Evolutionary conservation across 2,113 vertebrate species (phyloP).

Genomic region (Ondatra zibethicus): DNA sequence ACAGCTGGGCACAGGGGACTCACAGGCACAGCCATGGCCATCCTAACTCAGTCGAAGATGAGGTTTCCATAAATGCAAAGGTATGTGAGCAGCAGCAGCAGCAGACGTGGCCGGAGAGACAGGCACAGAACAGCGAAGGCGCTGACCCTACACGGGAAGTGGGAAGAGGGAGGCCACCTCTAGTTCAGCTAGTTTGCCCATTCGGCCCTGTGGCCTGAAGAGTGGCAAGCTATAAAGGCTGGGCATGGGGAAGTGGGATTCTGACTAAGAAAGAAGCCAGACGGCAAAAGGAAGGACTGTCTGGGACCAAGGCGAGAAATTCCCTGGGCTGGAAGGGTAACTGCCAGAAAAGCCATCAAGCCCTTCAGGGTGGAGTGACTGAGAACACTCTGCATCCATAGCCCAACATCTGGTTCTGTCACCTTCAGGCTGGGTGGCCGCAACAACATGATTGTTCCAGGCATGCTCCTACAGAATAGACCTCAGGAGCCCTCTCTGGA

Average conservation of each 20-base stretch:
- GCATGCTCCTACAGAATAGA: not conserved
- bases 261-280: conserved; percentile 51
- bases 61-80: conserved; percentile 55
- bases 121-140: not conserved
- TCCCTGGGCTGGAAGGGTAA: not conserved
- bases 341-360: not conserved
- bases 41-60: not conserved
- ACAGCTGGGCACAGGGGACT: not conserved
- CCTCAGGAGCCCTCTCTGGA: not conserved
- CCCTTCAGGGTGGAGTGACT: not conserved
- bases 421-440: not conserved
- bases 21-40: not conserved
- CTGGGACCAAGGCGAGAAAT: not conserved
- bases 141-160: not conserved
- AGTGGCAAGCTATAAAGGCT: conserved; percentile 33
- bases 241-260: conserved; percentile 25
- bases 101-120: not conserved
- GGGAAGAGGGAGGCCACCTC: not conserved
- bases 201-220: not conserved
- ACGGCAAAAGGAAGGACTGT: not conserved
- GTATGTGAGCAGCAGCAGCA: not conserved
- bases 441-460: rapidly evolving
- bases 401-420: not conserved
- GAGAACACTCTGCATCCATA: not conserved
- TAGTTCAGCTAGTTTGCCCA: not conserved